Base-by-base conservation (phyloP, 1,140 invertebrate species). In the Tribolium castaneum region DNA sequence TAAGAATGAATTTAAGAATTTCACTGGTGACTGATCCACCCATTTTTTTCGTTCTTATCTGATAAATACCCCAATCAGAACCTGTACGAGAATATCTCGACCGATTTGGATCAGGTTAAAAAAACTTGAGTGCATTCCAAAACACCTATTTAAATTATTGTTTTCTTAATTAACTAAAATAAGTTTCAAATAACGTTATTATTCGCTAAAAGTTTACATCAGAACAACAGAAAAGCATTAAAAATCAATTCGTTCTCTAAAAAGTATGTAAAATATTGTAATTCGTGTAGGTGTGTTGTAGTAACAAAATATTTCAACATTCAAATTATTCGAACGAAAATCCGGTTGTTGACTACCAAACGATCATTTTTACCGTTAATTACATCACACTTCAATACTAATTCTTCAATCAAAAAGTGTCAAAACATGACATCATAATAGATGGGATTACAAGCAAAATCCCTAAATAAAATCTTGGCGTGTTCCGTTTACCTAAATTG, bases 341-440 rank as follows among this genome's bases (percentile, higher is more conserved):
- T 66, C 25, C 59, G 7, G 59, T 35, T 62, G 56, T 62, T 66
- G 34, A 66, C 14, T 13, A 22, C 59, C 2, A 16, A 62, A 30
- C 22, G 7, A 25, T 22, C 12, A 30, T 13, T 35, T n/a, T n/a
- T 35, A 35, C 59, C 59, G 59, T 66, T 66, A 66, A 66, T 66
- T 66, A 66, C 19, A 66, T 66, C 30, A 66, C 59, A 66, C 59
- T 12, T 35, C 19, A 5, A 13, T 35, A 66, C 59, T 66, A 66
- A 66, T 35, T 66, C 30, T 52, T 52, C 51, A 14, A 52, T 52
- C 12, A 52, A 4, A 30, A 30, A 14, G 16, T 52, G 54, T 59
- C 54, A 59, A 30, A 30, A 25, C 7, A 14, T 35, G 59, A 34
- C 30, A 14, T 66, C 59, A 66, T 30, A 66, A 66, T 7, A 6